These are phyloP conservation scores for Taenioides sp. DNA, from an alignment of 2,797 vertebrate species.

Conservation along the genomic window DNA sequence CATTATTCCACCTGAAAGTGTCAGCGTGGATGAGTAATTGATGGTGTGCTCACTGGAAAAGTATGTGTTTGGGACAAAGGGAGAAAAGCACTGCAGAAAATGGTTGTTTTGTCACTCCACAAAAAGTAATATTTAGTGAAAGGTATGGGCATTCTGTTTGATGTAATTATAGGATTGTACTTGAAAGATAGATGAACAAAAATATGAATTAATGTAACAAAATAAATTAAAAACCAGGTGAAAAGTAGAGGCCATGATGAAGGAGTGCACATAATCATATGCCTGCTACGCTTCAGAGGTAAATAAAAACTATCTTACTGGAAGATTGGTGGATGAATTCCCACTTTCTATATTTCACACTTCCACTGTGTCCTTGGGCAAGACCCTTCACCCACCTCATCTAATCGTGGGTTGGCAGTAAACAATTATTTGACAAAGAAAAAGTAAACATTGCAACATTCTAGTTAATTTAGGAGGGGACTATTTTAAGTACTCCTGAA, in stretches of 20 bases:
- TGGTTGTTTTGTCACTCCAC: constrained; percentile 25
- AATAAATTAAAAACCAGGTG: background rate
- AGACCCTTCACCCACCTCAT: background rate
- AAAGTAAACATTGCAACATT: background rate
- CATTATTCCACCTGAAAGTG: constrained; percentile 70
- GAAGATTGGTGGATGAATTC: background rate
- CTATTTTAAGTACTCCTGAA: constrained; percentile 65
- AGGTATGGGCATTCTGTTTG: constrained; percentile 13
- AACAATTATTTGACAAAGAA: background rate
- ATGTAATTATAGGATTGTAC: constrained; percentile 5
- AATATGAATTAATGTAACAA: background rate
- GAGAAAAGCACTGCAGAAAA: constrained; percentile 35
- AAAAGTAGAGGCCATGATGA: background rate
- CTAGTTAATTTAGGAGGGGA: constrained; percentile 41
- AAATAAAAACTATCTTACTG: background rate
- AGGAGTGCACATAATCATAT: background rate
- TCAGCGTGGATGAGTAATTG: constrained; percentile 74
- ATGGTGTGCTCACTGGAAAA: constrained; percentile 43
- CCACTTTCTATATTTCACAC: background rate
- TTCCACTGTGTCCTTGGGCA: background rate
- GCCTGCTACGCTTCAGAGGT: background rate
- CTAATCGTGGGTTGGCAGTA: background rate
- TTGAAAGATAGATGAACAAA: background rate
- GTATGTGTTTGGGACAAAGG: constrained; percentile 44
- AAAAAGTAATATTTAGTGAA: constrained; percentile 13